Evolutionary conservation across 2,888 invertebrate genomes (phyloP), one percentile per base, ranked within the genome.

Genomic region (Sclerodermus sp.): DNA sequence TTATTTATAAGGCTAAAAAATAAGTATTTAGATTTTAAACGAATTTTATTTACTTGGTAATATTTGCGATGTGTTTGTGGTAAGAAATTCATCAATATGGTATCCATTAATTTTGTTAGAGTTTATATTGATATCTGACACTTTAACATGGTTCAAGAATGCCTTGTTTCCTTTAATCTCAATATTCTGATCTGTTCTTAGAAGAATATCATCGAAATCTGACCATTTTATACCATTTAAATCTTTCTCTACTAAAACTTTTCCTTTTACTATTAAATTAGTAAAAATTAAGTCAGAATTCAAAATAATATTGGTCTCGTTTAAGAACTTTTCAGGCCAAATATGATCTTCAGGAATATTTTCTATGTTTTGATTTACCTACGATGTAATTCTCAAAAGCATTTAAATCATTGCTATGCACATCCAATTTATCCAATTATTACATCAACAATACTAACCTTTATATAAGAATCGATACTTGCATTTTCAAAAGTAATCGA

Each of bases 401-500:
- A n/a, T n/a, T n/a, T n/a, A n/a, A n/a, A n/a, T n/a, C n/a, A n/a
- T n/a, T n/a, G n/a, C n/a, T 23, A 23, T 5, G 4, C 8, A 23
- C 3, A 23, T 8, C 8, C 8, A 23, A 23, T 23, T 23, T 23
- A 5, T 23, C 23, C 8, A 23, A 23, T 23, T n/a, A 8, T 23
- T 23, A 5, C 8, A 23, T 5, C 3, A 23, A 23, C 8, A 23
- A 23, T 23, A 8, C 23, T 4, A 0, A 43, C 38, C 57, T 57
- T 53, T 68, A 84, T 85, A 68, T 80, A 68, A 62, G 81, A 81
- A 0, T 79, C 76, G 0, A 85, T 76, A 65, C 80, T 80, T 37
- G 85, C 70, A 58, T 83, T 74, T 10, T 79, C 74, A 53, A 86
- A 85, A 0, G 79, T 81, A 3, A 82, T 80, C 53, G 72, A 70